phyloP scores from a whole-genome alignment of 2,797 vertebrate genomes.

The Pristis pectinata region DNA sequence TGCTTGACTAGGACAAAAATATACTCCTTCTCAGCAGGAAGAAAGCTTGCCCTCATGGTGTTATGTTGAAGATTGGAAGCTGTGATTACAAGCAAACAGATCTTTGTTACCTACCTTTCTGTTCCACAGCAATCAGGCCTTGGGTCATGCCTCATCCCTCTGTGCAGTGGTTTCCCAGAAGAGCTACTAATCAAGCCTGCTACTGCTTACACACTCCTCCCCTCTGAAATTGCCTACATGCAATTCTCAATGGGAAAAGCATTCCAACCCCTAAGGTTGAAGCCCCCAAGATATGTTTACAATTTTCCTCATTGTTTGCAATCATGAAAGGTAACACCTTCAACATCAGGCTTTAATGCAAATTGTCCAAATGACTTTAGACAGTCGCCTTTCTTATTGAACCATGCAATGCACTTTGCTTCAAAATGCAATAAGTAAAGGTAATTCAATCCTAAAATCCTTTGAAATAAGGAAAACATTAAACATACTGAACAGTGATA shows the following conservation, averaged over 20 bases:
- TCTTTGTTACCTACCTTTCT: neutral
- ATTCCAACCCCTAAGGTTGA: neutral
- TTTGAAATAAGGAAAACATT: neutral
- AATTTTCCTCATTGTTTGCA: neutral
- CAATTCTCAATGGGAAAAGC: neutral
- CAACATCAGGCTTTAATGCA: neutral
- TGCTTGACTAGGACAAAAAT: neutral
- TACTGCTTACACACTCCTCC: neutral
- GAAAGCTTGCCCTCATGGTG: no score
- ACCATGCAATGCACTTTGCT: neutral
- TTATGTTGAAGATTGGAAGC: neutral
- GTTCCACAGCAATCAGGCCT: neutral
- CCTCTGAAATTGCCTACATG: neutral
- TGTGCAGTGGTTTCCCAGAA: neutral
- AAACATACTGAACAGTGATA: neutral
- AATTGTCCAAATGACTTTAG: neutral
- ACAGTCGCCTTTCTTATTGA: neutral
- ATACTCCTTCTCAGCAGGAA: no score
- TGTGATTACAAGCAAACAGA: neutral
- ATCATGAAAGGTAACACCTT: neutral
- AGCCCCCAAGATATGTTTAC: neutral
- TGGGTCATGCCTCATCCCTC: neutral
- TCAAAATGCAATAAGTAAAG: neutral
- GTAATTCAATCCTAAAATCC: neutral
- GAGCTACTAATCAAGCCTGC: neutral